phyloP scores from a whole-genome alignment of 2,797 vertebrate species.

The Acanthornis magna region DNA sequence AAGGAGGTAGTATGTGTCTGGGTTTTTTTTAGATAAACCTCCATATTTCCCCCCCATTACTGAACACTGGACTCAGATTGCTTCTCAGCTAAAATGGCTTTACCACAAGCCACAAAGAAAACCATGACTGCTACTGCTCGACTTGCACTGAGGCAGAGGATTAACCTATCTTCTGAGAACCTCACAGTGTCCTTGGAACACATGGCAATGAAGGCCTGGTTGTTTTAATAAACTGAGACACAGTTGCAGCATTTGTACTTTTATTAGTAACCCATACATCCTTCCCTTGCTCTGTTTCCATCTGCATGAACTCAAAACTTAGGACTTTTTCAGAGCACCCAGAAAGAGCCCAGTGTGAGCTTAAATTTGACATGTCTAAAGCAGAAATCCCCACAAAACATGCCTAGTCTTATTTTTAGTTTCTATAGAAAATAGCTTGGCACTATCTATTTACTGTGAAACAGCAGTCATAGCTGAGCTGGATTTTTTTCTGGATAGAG shows the following conservation, averaged over 20 bases:
- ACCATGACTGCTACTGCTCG: not conserved
- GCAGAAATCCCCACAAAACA: not conserved
- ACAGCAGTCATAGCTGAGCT: not conserved
- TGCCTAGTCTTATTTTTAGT: not conserved
- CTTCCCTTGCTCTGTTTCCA: not conserved
- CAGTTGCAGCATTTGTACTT: not conserved
- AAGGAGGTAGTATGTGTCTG: not conserved
- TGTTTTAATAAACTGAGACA: not conserved
- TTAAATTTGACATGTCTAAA: not conserved
- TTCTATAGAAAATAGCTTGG: not conserved
- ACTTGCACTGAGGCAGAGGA: not conserved
- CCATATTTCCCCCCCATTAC: not conserved
- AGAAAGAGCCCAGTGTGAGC: not conserved
- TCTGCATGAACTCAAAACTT: not conserved
- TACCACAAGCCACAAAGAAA: slow-evolving; percentile 23
- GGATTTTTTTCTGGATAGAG: not conserved
- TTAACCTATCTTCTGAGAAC: not conserved
- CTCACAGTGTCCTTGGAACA: not conserved
- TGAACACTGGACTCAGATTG: not conserved
- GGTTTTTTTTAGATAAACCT: slow-evolving; percentile 65
- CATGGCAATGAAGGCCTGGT: not conserved
- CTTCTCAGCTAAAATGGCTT: slow-evolving; percentile 73
- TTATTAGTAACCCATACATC: not conserved
- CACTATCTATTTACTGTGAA: not conserved
- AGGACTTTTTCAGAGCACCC: not conserved